A percentile compares a stretch with the other conserved stretches of the same genome.
Conservation (phyloP, 1,140 invertebrate species). For the Branchinecta lynchi region DNA sequence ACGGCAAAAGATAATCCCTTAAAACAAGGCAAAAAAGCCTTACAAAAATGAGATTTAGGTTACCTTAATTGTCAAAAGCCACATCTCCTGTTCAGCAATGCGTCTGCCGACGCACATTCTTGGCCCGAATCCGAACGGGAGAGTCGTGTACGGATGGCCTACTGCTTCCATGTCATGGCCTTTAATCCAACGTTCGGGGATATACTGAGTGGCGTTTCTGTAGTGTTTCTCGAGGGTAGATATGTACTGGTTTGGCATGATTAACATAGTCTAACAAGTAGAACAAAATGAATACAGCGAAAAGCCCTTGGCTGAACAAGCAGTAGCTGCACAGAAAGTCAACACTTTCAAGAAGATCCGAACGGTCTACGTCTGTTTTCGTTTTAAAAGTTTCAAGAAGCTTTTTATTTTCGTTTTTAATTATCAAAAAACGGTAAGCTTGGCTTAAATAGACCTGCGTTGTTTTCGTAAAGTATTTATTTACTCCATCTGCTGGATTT, state of each 20-base stretch:
- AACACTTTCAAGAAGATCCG: too few species aligned
- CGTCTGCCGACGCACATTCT: constrained; percentile 32
- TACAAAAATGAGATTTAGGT: constrained; percentile 14
- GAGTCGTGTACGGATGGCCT: constrained; percentile 26
- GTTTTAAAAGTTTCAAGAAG: too few species aligned
- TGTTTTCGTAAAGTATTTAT: too few species aligned
- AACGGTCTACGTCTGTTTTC: too few species aligned
- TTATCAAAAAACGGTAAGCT: too few species aligned
- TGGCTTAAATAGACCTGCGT: too few species aligned
- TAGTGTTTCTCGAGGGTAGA: constrained; percentile 24
- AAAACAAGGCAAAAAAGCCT: too few species aligned
- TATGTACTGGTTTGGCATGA: constrained; percentile 33
- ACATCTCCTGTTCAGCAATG: constrained; percentile 30
- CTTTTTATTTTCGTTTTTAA: too few species aligned
- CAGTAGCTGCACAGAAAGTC: too few species aligned
- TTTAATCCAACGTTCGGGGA: constrained; percentile 24
- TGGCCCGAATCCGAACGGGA: constrained; percentile 33
- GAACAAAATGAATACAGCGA: not conserved
- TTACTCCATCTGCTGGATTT: too few species aligned
- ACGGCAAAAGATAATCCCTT: too few species aligned
- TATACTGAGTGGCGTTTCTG: constrained; percentile 7
- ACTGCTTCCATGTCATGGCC: constrained; percentile 24
- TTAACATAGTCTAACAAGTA: constrained; percentile 24
- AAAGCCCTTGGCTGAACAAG: too few species aligned
- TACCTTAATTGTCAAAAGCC: constrained; percentile 21